Percentiles rank a stretch among this genome's conserved stretches.
phyloP scores from a whole-genome alignment of 2,113 vertebrate genomes.

The Eubucco bourcierii region DNA sequence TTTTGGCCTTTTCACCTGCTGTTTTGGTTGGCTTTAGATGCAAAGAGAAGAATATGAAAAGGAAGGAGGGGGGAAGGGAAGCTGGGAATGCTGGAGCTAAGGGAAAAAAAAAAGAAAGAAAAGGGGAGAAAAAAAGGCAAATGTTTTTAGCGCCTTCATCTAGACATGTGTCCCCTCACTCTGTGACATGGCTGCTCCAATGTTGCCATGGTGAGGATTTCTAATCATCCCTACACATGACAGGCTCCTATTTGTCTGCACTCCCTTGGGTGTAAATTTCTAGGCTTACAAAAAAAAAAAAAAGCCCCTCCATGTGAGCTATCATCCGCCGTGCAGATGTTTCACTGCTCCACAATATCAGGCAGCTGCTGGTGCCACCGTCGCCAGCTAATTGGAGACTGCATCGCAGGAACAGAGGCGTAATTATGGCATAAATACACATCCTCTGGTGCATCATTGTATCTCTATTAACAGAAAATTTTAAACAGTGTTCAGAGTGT shows the following conservation, averaged over 20 bases:
- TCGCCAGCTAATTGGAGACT: conserved; percentile 90
- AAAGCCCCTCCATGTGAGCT: conserved; percentile 82
- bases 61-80: conserved; percentile 73
- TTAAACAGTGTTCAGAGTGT: conserved; percentile 93
- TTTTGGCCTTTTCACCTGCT: conserved; percentile 80
- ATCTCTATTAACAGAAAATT: conserved; percentile 93
- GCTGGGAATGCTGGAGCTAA: conserved; percentile 77
- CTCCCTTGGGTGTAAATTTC: conserved; percentile 88
- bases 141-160: conserved; percentile 87
- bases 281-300: conserved; percentile 84
- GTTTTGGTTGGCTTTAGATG: conserved; percentile 80
- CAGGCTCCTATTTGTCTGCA: conserved; percentile 89
- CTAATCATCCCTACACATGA: conserved; percentile 92
- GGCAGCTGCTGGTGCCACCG: conserved; percentile 95
- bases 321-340: conserved; percentile 96
- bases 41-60: conserved; percentile 78
- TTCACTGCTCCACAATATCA: conserved; percentile 92
- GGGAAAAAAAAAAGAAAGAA: conserved; percentile 51
- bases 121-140: conserved; percentile 46
- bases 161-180: conserved; percentile 89
- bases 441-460: conserved; percentile 92
- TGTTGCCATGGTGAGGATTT: conserved; percentile 97
- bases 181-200: conserved; percentile 92
- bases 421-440: conserved; percentile 91
- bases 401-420: conserved; percentile 87